phyloP scores from a whole-genome alignment of 2,888 invertebrate genomes.

The Seira ritae region DNA sequence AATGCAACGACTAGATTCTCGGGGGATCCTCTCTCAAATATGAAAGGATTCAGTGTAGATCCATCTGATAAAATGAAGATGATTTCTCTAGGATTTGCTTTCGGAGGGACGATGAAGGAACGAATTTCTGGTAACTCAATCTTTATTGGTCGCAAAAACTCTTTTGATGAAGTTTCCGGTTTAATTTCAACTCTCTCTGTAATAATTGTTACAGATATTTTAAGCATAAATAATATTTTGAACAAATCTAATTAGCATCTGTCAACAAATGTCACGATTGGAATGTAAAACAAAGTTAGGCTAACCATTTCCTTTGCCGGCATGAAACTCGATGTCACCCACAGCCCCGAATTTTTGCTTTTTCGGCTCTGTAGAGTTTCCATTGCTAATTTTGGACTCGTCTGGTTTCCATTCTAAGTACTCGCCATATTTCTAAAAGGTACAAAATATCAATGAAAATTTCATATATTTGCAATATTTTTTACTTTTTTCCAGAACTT shows the following conservation, averaged over 20 bases:
- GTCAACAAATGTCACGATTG: not conserved
- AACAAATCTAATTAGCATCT: too few species aligned
- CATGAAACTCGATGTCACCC: slow-evolving; percentile 71
- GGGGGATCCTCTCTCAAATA: slow-evolving; percentile 92
- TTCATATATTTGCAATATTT: too few species aligned
- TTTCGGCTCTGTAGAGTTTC: slow-evolving; percentile 39
- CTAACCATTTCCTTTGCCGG: slow-evolving; percentile 63
- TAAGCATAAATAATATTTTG: not conserved
- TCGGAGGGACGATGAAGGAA: slow-evolving; percentile 67
- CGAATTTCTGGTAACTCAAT: slow-evolving; percentile 72
- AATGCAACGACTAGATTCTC: slow-evolving; percentile 82
- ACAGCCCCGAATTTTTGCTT: slow-evolving; percentile 44
- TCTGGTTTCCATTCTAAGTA: slow-evolving; percentile 90
- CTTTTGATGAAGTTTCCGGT: slow-evolving; percentile 73
- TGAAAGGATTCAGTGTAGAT: slow-evolving; percentile 86
- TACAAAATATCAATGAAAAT: slow-evolving; percentile 13
- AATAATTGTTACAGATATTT: too few species aligned
- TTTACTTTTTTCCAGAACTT: too few species aligned
- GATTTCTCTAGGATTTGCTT: slow-evolving; percentile 75
- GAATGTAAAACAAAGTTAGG: too few species aligned
- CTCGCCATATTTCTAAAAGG: slow-evolving; percentile 77
- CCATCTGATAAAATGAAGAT: slow-evolving; percentile 84
- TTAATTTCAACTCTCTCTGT: slow-evolving; percentile 74
- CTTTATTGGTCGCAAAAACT: slow-evolving; percentile 69
- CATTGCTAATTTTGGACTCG: slow-evolving; percentile 76